A percentile compares a stretch with the other conserved stretches of the same genome.
These are phyloP conservation scores for Rhagologus leucostigma DNA, from an alignment of 2,113 vertebrate genomes.

Conservation along the genomic window DNA sequence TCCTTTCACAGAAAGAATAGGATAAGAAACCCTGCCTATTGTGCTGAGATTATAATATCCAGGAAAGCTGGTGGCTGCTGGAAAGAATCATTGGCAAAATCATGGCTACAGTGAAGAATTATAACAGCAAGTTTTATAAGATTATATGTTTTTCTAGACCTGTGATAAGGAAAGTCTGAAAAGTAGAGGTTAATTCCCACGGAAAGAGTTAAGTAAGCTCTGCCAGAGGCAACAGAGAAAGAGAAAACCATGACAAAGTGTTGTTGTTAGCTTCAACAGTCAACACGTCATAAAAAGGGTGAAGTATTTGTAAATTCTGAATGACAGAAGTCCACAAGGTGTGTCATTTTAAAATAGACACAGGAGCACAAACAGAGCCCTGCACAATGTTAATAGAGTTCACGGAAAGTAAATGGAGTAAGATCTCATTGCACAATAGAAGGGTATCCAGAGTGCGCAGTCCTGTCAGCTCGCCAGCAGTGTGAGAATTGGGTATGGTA, in stretches of 20 bases:
- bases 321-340: constrained; percentile 38
- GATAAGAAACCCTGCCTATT: background rate
- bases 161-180: background rate
- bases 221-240: background rate
- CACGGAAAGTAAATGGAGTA: constrained; percentile 38
- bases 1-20: background rate
- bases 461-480: background rate
- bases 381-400: constrained; percentile 31
- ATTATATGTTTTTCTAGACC: background rate
- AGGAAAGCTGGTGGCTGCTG: background rate
- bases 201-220: background rate
- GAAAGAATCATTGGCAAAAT: background rate
- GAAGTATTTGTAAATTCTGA: constrained; percentile 61
- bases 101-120: background rate
- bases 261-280: background rate
- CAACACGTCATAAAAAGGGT: constrained; percentile 12
- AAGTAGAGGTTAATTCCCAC: background rate
- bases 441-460: background rate
- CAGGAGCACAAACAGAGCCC: constrained; percentile 8
- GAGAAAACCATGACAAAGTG: background rate
- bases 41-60: background rate
- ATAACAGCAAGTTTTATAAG: background rate
- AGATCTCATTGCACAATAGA: constrained; percentile 47
- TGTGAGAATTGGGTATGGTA: background rate
- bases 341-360: constrained; percentile 60